Percentiles rank a stretch among this genome's conserved stretches.
phyloP scores from a whole-genome alignment of 2,888 invertebrate genomes.

The Lumbricus terrestris region DNA sequence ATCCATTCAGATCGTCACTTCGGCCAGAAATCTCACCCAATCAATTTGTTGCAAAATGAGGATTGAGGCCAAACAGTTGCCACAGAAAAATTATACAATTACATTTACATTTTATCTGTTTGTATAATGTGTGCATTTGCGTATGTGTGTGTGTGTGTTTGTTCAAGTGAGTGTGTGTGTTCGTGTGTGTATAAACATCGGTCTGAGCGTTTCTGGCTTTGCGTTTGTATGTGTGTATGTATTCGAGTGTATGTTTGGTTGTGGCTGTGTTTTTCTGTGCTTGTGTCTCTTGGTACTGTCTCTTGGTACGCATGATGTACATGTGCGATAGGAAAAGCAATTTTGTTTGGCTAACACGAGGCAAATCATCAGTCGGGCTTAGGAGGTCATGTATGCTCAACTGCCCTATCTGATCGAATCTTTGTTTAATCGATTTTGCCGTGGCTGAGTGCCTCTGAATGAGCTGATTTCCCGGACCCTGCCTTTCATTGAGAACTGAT shows the following conservation, averaged over 20 bases:
- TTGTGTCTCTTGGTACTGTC: background rate
- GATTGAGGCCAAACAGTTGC: too few species aligned
- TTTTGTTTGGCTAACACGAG: background rate
- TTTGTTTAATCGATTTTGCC: background rate
- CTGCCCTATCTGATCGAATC: background rate
- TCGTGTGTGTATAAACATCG: background rate
- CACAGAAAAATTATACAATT: too few species aligned
- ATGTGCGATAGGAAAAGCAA: background rate
- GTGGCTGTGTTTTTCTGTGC: background rate
- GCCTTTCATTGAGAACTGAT: constrained; percentile 3
- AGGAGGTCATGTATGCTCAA: background rate
- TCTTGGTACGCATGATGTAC: background rate
- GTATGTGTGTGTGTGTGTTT: background rate
- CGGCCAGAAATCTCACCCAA: too few species aligned
- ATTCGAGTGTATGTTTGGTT: background rate
- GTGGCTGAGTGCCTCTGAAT: background rate
- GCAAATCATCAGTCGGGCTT: background rate
- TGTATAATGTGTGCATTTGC: background rate
- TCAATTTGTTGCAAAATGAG: too few species aligned
- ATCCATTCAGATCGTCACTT: too few species aligned
- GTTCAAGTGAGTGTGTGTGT: background rate
- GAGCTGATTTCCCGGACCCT: background rate
- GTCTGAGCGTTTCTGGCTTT: background rate
- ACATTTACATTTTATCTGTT: background rate
- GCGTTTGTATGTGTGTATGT: background rate